Base-by-base conservation (phyloP, 2,888 invertebrate species). In the Mythimna loreyi region DNA sequence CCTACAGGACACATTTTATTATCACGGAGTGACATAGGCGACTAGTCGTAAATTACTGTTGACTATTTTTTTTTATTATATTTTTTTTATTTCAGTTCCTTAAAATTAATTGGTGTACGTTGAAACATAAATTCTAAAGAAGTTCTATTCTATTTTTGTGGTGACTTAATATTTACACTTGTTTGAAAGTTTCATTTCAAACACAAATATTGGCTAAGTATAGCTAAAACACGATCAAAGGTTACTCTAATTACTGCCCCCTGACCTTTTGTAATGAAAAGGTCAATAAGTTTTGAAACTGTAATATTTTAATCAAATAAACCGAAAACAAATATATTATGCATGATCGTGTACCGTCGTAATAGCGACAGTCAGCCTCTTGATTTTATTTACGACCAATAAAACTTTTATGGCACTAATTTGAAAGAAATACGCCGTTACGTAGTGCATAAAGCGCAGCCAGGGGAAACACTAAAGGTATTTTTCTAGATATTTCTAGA, bases 341-440 rank as follows among this genome's bases (percentile, higher is more conserved):
- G 77, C 72, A 78, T 72, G 40, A 47, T 43, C 25, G 19, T 65
- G 45, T 60, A 65, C 69, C 40, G 8, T 25, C 23, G 45, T 30
- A 33, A 43, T 63, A 49, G 64, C 62, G 69, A 65, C 67, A 73
- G 55, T 78, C 59, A 66, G 28, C 52, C 63, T 78, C 69, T 81
- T 78, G 82, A 80, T 80, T 81, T 81, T 88, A 87, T 90, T 90
- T 89, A 91, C 86, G 86, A 84, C 69, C 89, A 85, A 89, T 92
- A 92, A 92, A 91, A 89, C 53, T 89, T 92, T 92, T 91, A 91
- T 88, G 82, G 86, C 81, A 77, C 89, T 88, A 87, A 89, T 91
- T 90, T 86, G 77, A 86, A 89, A 89, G 85, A 85, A 87, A 89
- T 89, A 84, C 84, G 82, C 77, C 86, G 82, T 83, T 86, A 82